Evolutionary conservation across 2,113 vertebrate species (phyloP), one percentile per base, ranked within the genome.

Genomic region (Jaculus jaculus): DNA sequence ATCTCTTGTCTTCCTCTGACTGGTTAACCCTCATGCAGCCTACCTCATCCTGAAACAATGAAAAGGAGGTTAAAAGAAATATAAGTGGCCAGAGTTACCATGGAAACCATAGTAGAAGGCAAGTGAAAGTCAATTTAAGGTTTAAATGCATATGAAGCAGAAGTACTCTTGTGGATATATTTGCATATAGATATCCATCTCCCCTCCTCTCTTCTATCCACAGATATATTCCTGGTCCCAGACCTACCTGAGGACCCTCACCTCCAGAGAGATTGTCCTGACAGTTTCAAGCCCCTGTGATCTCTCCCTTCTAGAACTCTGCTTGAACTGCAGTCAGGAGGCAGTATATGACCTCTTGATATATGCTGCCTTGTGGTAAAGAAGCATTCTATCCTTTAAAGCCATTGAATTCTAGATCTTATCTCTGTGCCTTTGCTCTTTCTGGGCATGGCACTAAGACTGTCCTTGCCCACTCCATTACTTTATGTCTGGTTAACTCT

Each of bases 111-210:
- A 97, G 94, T 96, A 94, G 96, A 96, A 97, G 89, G 92, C 97
- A 98, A 98, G 92, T 96, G 97, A 97, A 98, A 98, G 98, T 98
- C 98, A 98, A 97, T 97, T 96, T 97, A 96, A 98, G 97, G 97
- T 97, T 97, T 98, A 98, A 95, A 95, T 87, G 94, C 96, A 93
- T 93, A 93, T 89, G 93, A 96, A 96, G 92, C 88, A 95, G 92
- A 95, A 61, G 66, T 91, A 79, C 37, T 51, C 80, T 54, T 66
- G 79, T 0, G 1, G 95, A 80, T 71, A 28, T 80, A 96, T 96
- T 96, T 96, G 95, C 96, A 95, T 97, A 84, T 71, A 92, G 94
- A 96, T 96, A 92, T 91, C 85, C 80, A 92, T 95, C 95, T 90
- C 85, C 34, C 61, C n/a, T 80, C 78, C 79, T 90, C 63, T 90